Conservation (phyloP, 2,888 invertebrate species). For the Agrotis exclamationis region DNA sequence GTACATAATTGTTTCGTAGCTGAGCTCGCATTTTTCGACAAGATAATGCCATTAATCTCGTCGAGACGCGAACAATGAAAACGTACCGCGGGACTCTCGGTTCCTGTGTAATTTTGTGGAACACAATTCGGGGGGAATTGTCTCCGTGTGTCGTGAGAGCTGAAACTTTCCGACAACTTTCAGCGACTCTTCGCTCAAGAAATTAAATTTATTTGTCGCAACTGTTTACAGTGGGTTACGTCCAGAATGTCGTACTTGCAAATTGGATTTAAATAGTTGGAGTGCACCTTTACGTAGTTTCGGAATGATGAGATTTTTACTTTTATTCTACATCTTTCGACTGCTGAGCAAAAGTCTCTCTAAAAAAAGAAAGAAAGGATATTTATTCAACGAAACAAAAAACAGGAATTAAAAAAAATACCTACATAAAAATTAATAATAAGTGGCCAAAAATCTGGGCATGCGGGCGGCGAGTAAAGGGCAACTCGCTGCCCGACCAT, state of each 20-base stretch:
- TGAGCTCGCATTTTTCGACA: slow-evolving; percentile 83
- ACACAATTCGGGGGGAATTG: slow-evolving; percentile 77
- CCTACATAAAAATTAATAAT: too few species aligned
- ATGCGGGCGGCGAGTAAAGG: too few species aligned
- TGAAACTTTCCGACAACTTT: slow-evolving; percentile 68
- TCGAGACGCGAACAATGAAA: slow-evolving; percentile 80
- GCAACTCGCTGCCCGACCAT: too few species aligned
- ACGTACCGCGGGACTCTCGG: slow-evolving; percentile 76
- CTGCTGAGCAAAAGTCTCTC: neutral
- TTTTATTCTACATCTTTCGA: neutral
- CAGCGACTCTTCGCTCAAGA: slow-evolving; percentile 71
- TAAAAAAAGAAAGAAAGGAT: too few species aligned
- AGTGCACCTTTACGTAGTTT: slow-evolving; percentile 58
- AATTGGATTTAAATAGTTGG: slow-evolving; percentile 73
- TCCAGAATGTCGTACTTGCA: slow-evolving; percentile 77
- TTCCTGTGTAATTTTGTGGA: slow-evolving; percentile 75
- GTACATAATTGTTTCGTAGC: slow-evolving; percentile 82
- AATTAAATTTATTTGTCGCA: slow-evolving; percentile 75
- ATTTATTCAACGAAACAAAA: too few species aligned
- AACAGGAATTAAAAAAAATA: too few species aligned
- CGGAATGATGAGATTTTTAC: neutral
- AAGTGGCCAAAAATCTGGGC: too few species aligned
- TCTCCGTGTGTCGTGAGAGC: slow-evolving; percentile 69
- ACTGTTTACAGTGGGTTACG: slow-evolving; percentile 64
- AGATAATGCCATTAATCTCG: slow-evolving; percentile 87